phyloP scores from a whole-genome alignment of 2,888 invertebrate species.

The Ochropacha duplaris region DNA sequence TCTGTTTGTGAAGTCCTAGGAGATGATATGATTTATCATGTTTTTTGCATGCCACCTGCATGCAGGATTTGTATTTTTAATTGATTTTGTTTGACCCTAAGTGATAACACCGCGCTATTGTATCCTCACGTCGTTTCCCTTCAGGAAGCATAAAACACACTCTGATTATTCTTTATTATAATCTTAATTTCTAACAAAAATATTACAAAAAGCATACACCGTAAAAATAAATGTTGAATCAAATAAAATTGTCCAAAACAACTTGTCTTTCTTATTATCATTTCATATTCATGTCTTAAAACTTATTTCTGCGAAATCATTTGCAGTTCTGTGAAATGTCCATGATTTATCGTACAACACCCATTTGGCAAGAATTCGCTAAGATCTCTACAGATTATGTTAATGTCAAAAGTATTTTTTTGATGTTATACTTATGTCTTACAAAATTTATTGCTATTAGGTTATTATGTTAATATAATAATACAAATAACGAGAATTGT shows the following conservation, averaged over 20 bases:
- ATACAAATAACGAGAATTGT: not conserved
- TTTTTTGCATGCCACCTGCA: too few relatives aligned
- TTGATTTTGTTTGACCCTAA: too few relatives aligned
- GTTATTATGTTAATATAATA: conserved; percentile 2
- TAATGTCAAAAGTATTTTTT: not conserved
- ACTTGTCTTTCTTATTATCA: not conserved
- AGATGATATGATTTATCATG: too few relatives aligned
- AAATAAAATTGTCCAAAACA: not conserved
- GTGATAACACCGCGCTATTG: too few relatives aligned
- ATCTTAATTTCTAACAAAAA: too few relatives aligned
- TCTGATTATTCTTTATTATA: too few relatives aligned
- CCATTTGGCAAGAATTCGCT: not conserved
- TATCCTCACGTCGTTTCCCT: too few relatives aligned
- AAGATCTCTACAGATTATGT: not conserved
- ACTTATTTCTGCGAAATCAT: not conserved
- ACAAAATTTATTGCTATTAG: not conserved
- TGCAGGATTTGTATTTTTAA: too few relatives aligned
- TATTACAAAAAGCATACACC: too few relatives aligned
- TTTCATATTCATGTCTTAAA: not conserved
- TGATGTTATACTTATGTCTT: not conserved
- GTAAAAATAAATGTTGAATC: not conserved
- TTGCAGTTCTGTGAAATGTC: conserved; percentile 1
- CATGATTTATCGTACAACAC: not conserved
- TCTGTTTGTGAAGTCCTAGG: too few relatives aligned
- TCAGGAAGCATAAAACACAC: too few relatives aligned